phyloP scores from a whole-genome alignment of 30 jellyfish, hydroid and myxozoan genomes.

The Mastigias papua region DNA sequence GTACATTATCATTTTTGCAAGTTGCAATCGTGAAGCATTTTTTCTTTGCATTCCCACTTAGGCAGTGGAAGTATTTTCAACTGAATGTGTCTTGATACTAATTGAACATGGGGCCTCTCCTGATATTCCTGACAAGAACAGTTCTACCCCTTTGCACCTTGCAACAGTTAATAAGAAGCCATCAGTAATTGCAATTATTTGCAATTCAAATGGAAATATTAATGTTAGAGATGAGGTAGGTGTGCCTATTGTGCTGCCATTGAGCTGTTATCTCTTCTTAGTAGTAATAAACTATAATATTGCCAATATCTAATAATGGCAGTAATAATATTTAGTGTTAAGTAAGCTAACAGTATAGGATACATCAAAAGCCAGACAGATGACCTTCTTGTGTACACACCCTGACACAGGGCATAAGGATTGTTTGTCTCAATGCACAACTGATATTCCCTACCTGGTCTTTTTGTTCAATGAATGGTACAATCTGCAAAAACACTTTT shows the following conservation, averaged over 20 bases:
- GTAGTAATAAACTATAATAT: not conserved
- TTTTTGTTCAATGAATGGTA: too few species aligned
- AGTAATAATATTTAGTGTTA: too few species aligned
- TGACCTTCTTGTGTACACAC: too few species aligned
- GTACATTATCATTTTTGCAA: not conserved
- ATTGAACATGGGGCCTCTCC: slow-evolving; percentile 58
- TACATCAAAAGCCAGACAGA: too few species aligned
- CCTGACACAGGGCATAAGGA: too few species aligned
- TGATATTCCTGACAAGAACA: slow-evolving; percentile 42
- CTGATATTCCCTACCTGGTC: too few species aligned
- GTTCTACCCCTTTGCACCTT: slow-evolving; percentile 60
- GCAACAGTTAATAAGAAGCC: slow-evolving; percentile 71
- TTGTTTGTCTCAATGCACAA: too few species aligned
- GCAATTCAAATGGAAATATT: slow-evolving; percentile 59
- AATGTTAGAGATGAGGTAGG: slow-evolving; percentile 52
- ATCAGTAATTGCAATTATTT: slow-evolving; percentile 30
- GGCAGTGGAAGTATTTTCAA: slow-evolving; percentile 70
- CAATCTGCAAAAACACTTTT: too few species aligned
- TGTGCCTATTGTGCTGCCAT: not conserved
- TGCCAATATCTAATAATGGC: too few species aligned
- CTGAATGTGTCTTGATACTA: slow-evolving; percentile 43
- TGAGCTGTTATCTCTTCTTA: not conserved
- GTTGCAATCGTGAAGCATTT: not conserved
- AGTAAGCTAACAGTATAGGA: too few species aligned
- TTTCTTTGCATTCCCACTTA: not conserved